Evolutionary conservation across 2,797 vertebrate species (phyloP).

Genomic region (Alfaro cultratus): DNA sequence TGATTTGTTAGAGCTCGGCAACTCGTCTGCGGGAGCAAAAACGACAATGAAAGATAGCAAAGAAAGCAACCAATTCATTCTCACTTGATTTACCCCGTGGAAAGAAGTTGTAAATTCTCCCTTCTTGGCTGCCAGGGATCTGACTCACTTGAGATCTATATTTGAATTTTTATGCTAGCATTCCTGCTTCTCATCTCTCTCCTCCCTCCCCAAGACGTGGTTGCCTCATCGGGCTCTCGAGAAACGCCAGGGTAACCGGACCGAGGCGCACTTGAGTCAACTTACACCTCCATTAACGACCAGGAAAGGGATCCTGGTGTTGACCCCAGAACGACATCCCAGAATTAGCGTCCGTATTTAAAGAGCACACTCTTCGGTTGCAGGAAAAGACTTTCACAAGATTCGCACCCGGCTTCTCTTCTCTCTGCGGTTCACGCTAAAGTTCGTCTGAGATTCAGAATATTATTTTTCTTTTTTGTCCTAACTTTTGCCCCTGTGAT

Average conservation of each 20-base stretch:
- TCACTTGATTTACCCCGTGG: slow-evolving; percentile 15
- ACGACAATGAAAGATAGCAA: neutral
- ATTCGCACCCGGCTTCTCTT: slow-evolving; percentile 38
- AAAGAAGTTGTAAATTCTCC: slow-evolving; percentile 21
- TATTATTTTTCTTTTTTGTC: neutral
- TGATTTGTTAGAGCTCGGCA: slow-evolving; percentile 22
- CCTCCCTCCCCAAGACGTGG: slow-evolving; percentile 14
- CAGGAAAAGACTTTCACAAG: slow-evolving; percentile 60
- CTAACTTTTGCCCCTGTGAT: neutral
- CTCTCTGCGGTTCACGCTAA: neutral
- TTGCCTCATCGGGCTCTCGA: slow-evolving; percentile 57
- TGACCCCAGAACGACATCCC: slow-evolving; percentile 66
- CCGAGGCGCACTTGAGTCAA: slow-evolving; percentile 64
- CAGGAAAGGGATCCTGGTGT: slow-evolving; percentile 67
- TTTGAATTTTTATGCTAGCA: slow-evolving; percentile 70
- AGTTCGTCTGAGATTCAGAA: neutral
- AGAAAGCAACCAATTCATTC: slow-evolving; percentile 18
- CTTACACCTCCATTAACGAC: slow-evolving; percentile 78
- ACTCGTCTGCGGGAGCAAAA: slow-evolving; percentile 22
- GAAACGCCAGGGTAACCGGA: slow-evolving; percentile 81
- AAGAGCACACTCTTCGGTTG: slow-evolving; percentile 60
- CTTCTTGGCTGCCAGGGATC: slow-evolving; percentile 39
- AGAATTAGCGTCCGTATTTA: slow-evolving; percentile 73
- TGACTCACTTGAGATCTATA: slow-evolving; percentile 69
- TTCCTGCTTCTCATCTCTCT: slow-evolving; percentile 62